phyloP scores from a whole-genome alignment of 1,140 invertebrate species.

The Samia ricini region DNA sequence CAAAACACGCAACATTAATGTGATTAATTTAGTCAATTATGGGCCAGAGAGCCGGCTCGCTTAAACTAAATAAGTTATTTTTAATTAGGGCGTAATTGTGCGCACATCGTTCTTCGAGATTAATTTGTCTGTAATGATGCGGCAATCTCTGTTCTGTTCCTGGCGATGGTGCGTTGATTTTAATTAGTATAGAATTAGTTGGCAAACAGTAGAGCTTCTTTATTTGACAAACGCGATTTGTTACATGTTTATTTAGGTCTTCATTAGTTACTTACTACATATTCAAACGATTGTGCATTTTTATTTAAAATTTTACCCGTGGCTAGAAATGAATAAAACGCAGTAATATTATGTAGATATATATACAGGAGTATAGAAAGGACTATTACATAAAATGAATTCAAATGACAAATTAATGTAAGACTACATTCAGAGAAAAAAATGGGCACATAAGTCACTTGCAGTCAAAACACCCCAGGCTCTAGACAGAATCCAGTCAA shows the following conservation, averaged over 20 bases:
- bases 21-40: conserved; percentile 70
- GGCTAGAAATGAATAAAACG: too few species aligned
- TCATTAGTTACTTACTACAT: neutral
- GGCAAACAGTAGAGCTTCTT: conserved; percentile 9
- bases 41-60: conserved; percentile 32
- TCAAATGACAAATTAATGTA: too few species aligned
- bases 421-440: too few species aligned
- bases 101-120: conserved; percentile 29
- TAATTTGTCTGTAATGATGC: conserved; percentile 55
- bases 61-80: conserved; percentile 71
- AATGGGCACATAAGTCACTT: too few species aligned
- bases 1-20: conserved; percentile 61
- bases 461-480: too few species aligned
- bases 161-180: conserved; percentile 30
- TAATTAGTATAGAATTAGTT: conserved; percentile 35
- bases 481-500: too few species aligned
- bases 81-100: conserved; percentile 68
- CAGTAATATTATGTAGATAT: too few species aligned
- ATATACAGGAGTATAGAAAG: too few species aligned
- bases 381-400: too few species aligned
- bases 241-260: neutral
- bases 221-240: conserved; percentile 12
- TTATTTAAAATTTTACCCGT: too few species aligned
- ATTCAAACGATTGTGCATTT: neutral
- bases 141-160: conserved; percentile 15